These are phyloP conservation scores for Dastarcus helophoroides DNA, from an alignment of 2,888 invertebrate genomes.

Conservation along the genomic window DNA sequence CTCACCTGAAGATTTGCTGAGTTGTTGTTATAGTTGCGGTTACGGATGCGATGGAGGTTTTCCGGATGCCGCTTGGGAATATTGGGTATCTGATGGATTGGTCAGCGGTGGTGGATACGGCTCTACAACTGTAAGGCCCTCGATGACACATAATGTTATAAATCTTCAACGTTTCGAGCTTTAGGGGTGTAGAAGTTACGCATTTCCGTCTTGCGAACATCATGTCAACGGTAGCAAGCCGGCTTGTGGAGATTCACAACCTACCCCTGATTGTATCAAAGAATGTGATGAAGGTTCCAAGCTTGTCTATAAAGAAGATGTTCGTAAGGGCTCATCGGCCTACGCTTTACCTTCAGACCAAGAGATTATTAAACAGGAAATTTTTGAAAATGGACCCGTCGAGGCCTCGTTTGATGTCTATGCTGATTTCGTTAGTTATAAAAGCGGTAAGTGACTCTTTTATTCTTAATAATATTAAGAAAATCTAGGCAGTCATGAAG, in stretches of 20 bases:
- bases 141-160: no score
- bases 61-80: conserved; percentile 74
- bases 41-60: conserved; percentile 76
- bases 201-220: conserved; percentile 13
- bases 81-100: conserved; percentile 72
- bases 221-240: conserved; percentile 9
- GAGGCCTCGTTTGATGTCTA: conserved; percentile 84
- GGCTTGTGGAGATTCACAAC: conserved; percentile 8
- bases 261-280: conserved; percentile 11
- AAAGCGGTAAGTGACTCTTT: conserved; percentile 48
- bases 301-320: not conserved
- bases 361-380: conserved; percentile 64
- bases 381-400: conserved; percentile 76
- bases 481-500: no score
- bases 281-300: conserved; percentile 6
- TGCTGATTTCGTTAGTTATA: conserved; percentile 72
- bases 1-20: conserved; percentile 75
- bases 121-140: no score
- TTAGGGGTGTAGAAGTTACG: conserved; percentile 13
- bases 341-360: conserved; percentile 47
- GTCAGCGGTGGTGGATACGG: conserved; percentile 80
- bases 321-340: no score
- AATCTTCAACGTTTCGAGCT: conserved; percentile 1
- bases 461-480: no score
- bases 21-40: conserved; percentile 73